Base-by-base conservation (phyloP, 2,797 vertebrate species). In the Psittacula echo region DNA sequence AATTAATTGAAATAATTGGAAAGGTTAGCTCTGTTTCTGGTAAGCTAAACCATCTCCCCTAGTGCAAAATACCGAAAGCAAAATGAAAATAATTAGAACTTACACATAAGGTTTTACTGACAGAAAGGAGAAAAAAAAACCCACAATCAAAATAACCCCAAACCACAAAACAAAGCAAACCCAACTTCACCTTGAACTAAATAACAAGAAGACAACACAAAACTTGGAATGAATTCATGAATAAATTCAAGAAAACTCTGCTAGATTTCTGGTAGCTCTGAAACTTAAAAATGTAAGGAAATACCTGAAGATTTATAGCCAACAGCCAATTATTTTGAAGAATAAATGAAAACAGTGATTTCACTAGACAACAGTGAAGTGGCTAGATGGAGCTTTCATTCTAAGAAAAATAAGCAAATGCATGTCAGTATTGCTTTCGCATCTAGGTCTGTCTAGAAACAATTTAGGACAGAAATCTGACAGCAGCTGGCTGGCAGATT, bases 101-200 rank as follows among this genome's bases (percentile, higher is more conserved):
- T 23, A 37, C 72, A 83, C 6, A 13, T 21, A 62, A 37, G 6
- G 64, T 72, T 79, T 76, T 72, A 73, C 13, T 51, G 16, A 64
- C 20, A 76, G 39, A 75, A 50, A 12, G 7, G 9, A 48, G 48
- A 19, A 66, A 73, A 66, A 73, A 39, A 7, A n/a, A 24, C 3
- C 13, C 4, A 15, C 66, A 77, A 11, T 1, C 1, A 23, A 66
- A 81, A 34, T 9, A n/a, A 2, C 1, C 6, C 17, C 7, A 53
- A 54, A 18, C 0, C 12, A 71, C 10, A 30, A 76, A 80, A 51
- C 8, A 75, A 85, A 66, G 10, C 1, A 48, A 74, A 92, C 44
- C 2, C 6, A 58, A 34, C 5, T 56, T 27, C 9, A 22, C 4
- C 13, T 56, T 11, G 0, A 54, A 65, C 2, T 13, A 51, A 71